Conservation (phyloP, 2,888 invertebrate species). For the Brenthis ino region DNA sequence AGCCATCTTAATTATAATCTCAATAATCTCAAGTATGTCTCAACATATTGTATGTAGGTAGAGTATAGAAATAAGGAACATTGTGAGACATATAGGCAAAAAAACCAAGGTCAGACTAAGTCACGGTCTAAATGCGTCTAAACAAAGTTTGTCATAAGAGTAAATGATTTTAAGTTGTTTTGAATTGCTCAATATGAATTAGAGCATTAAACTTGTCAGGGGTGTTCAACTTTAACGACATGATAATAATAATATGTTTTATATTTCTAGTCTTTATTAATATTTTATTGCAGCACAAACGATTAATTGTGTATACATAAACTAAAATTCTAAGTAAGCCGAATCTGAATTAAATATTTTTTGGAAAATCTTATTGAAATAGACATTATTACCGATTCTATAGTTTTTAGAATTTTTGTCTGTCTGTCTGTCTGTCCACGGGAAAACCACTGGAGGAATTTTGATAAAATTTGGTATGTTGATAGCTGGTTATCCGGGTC, state of each 20-base stretch:
- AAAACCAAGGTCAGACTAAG: constrained; percentile 8
- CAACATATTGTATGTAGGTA: background rate
- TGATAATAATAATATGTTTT: background rate
- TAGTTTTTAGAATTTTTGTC: too few relatives aligned
- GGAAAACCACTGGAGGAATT: too few relatives aligned
- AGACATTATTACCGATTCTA: too few relatives aligned
- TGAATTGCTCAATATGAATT: background rate
- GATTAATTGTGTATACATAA: too few relatives aligned
- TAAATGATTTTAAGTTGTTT: background rate
- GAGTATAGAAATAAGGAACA: background rate
- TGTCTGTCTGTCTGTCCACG: too few relatives aligned
- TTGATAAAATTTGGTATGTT: too few relatives aligned
- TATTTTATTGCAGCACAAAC: too few relatives aligned
- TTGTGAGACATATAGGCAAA: background rate
- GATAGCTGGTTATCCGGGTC: too few relatives aligned
- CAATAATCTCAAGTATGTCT: background rate
- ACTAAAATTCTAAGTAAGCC: too few relatives aligned
- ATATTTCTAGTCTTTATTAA: background rate
- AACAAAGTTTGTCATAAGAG: constrained; percentile 1
- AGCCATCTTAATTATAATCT: background rate
- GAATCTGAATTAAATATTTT: too few relatives aligned
- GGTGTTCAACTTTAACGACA: background rate
- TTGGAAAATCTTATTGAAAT: too few relatives aligned
- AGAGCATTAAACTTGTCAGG: background rate
- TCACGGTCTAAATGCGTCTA: constrained; percentile 2